A percentile compares a stretch with the other conserved stretches of the same genome.
Conservation (phyloP, 2,888 invertebrate species). For the Agrotis clavis region DNA sequence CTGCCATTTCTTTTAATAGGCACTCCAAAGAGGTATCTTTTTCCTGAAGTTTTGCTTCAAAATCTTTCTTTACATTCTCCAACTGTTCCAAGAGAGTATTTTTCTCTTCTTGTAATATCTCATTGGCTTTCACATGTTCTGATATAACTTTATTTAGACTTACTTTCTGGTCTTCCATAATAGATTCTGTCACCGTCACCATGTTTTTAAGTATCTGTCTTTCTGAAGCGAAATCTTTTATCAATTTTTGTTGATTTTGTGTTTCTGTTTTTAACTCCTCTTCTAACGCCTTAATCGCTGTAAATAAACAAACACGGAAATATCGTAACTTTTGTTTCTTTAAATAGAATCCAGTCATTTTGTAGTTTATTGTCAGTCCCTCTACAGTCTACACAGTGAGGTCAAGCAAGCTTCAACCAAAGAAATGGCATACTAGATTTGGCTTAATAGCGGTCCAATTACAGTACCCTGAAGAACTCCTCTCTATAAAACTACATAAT, state of each 20-base stretch:
- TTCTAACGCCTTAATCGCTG: slow-evolving; percentile 76
- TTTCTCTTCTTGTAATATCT: slow-evolving; percentile 70
- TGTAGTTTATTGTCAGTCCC: neutral
- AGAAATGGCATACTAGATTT: neutral
- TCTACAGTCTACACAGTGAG: neutral
- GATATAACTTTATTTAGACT: slow-evolving; percentile 72
- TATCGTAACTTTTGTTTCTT: neutral
- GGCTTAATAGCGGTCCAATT: neutral
- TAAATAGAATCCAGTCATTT: neutral
- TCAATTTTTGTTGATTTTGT: slow-evolving; percentile 76
- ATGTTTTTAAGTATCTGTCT: slow-evolving; percentile 80
- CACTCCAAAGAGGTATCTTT: slow-evolving; percentile 66
- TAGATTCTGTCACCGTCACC: slow-evolving; percentile 81
- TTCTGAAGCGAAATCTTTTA: slow-evolving; percentile 80
- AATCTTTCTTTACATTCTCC: slow-evolving; percentile 61
- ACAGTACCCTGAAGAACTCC: slow-evolving; percentile 22
- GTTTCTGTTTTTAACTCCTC: slow-evolving; percentile 74
- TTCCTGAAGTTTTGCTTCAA: slow-evolving; percentile 65
- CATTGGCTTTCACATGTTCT: slow-evolving; percentile 72
- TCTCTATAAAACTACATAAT: too few relatives aligned
- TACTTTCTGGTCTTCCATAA: slow-evolving; percentile 81
- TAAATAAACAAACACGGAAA: slow-evolving; percentile 44
- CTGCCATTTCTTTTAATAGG: slow-evolving; percentile 64
- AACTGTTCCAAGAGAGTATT: slow-evolving; percentile 61
- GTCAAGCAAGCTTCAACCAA: neutral